Evolutionary conservation across 2,888 invertebrate species (phyloP).

Genomic region (Elmis aenea): DNA sequence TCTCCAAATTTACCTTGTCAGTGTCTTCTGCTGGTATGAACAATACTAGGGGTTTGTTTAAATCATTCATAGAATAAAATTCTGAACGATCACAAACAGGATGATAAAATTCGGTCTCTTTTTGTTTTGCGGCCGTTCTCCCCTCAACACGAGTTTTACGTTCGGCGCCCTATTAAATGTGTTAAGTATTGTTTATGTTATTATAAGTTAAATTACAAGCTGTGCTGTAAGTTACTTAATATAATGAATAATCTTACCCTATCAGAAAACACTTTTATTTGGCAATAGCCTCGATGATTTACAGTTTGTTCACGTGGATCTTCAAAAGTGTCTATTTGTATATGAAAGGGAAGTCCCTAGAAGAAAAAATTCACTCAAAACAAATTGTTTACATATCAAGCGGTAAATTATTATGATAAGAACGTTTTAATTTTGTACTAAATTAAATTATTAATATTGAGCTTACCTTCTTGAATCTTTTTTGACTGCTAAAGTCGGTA

Average conservation of each 20-base stretch:
- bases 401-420: neutral
- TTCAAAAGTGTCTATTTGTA: slow-evolving; percentile 98
- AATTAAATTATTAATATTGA: neutral
- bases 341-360: slow-evolving; percentile 91
- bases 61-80: slow-evolving; percentile 96
- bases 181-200: neutral
- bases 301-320: slow-evolving; percentile 85
- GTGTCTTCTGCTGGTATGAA: slow-evolving; percentile 94
- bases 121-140: slow-evolving; percentile 89
- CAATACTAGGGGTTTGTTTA: slow-evolving; percentile 87
- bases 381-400: neutral
- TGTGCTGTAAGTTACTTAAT: too few species aligned
- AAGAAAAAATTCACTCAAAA: slow-evolving; percentile 32
- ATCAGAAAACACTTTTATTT: slow-evolving; percentile 99
- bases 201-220: neutral
- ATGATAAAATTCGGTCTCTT: slow-evolving; percentile 95
- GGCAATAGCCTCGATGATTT: slow-evolving; percentile 95
- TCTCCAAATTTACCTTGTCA: slow-evolving; percentile 63
- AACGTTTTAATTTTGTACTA: neutral
- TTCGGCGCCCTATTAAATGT: slow-evolving; percentile 80
- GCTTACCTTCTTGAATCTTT: slow-evolving; percentile 94
- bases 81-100: slow-evolving; percentile 93
- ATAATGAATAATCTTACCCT: slow-evolving; percentile 66
- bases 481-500: slow-evolving; percentile 99
- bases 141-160: slow-evolving; percentile 98